phyloP scores from a whole-genome alignment of 23 tunicate genomes.

The Trididemnum nubilum region DNA sequence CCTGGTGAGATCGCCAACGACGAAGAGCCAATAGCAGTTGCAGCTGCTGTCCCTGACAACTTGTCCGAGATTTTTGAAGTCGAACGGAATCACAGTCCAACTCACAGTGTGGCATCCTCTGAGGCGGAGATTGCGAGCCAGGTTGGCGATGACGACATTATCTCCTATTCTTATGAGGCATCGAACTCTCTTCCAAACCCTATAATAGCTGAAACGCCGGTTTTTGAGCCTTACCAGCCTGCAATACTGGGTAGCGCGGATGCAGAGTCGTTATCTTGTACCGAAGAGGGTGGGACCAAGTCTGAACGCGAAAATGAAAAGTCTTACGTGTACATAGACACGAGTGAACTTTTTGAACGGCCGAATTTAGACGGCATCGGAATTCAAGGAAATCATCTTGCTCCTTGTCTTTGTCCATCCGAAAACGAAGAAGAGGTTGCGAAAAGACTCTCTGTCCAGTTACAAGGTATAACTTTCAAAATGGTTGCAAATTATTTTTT shows the following conservation, averaged over 20 bases:
- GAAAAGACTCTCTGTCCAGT: background rate
- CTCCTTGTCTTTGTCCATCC: slow-evolving; percentile 14
- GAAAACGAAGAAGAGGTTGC: background rate
- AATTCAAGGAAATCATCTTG: background rate
- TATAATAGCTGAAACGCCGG: background rate
- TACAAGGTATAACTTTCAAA: background rate
- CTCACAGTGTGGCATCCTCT: background rate
- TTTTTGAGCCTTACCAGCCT: background rate
- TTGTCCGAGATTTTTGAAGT: background rate
- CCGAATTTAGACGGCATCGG: slow-evolving; percentile 26
- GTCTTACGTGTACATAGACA: slow-evolving; percentile 9
- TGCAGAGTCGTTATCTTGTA: background rate
- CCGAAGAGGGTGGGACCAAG: background rate
- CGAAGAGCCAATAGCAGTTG: background rate
- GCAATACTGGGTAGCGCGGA: background rate
- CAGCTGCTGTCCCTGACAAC: background rate
- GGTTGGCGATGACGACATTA: background rate
- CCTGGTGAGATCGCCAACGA: background rate
- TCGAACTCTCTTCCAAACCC: background rate
- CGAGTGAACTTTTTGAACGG: slow-evolving; percentile 46
- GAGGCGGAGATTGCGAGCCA: background rate
- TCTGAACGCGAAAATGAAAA: background rate
- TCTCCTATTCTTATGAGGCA: slow-evolving; percentile 15
- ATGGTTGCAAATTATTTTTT: no score
- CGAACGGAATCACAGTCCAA: background rate